Conservation (phyloP, 2,797 vertebrate species). For the Chrysocyon brachyurus region DNA sequence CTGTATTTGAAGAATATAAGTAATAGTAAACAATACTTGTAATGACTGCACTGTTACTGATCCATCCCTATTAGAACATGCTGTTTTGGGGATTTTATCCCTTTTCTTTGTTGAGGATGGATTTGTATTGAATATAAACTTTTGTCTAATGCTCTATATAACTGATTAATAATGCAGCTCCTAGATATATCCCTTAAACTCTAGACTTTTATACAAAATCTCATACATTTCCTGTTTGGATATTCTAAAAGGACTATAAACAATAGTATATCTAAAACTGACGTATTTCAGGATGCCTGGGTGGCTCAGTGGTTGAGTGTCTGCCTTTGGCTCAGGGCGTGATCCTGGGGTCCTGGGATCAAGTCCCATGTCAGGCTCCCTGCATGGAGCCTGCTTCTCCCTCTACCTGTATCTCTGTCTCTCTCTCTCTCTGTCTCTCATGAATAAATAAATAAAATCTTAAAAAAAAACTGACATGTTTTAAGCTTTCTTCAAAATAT, state of each 20-base stretch:
- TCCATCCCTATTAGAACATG: fast-evolving
- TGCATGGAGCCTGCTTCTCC: too few species aligned
- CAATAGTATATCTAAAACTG: background rate
- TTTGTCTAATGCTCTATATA: background rate
- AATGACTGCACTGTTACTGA: background rate
- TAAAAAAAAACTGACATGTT: background rate
- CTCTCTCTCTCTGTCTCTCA: too few species aligned
- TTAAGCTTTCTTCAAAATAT: background rate
- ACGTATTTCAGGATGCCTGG: background rate
- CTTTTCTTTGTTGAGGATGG: background rate
- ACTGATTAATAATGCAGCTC: background rate
- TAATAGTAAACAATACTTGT: background rate
- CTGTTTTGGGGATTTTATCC: background rate
- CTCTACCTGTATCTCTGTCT: too few species aligned
- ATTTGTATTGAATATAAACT: background rate
- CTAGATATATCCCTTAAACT: background rate
- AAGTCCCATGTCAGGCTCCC: too few species aligned
- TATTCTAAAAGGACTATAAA: background rate
- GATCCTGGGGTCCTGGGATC: too few species aligned
- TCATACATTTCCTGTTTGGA: background rate
- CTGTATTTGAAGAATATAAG: background rate
- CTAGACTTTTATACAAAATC: background rate
- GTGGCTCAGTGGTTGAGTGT: too few species aligned
- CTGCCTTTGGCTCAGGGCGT: too few species aligned
- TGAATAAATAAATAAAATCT: too few species aligned